Conservation (phyloP, 2,888 invertebrate genomes). For the Adineta ricciae region DNA sequence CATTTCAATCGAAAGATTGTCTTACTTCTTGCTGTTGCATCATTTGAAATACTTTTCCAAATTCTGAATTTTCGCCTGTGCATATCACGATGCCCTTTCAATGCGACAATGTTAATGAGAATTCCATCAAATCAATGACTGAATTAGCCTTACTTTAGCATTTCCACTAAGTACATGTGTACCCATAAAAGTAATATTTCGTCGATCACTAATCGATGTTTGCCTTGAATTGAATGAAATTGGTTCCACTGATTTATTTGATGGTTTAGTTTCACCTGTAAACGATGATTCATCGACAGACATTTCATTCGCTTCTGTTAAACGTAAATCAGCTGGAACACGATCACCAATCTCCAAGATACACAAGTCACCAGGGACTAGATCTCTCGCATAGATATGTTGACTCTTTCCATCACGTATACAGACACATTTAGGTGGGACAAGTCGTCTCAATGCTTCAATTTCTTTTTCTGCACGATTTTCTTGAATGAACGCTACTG, state of each 20-base stretch:
- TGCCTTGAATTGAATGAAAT: not conserved
- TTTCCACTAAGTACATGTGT: slow-evolving; percentile 87
- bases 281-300: slow-evolving; percentile 95
- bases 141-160: slow-evolving; percentile 53
- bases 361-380: slow-evolving; percentile 93
- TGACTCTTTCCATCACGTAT: slow-evolving; percentile 74
- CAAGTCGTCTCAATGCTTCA: slow-evolving; percentile 86
- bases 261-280: slow-evolving; percentile 94
- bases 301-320: slow-evolving; percentile 57
- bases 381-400: slow-evolving; percentile 79
- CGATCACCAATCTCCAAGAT: slow-evolving; percentile 83
- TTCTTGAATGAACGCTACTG: slow-evolving; percentile 93
- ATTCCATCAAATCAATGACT: not conserved
- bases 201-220: slow-evolving; percentile 37
- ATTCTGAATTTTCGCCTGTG: slow-evolving; percentile 89
- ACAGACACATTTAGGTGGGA: slow-evolving; percentile 87
- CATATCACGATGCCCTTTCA: slow-evolving; percentile 76
- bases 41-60: slow-evolving; percentile 96
- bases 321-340: slow-evolving; percentile 58
- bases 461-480: slow-evolving; percentile 95
- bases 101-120: not conserved
- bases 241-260: slow-evolving; percentile 51
- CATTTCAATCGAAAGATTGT: not conserved
- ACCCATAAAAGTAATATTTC: slow-evolving; percentile 87
- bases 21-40: slow-evolving; percentile 83